phyloP scores from a whole-genome alignment of 2,888 invertebrate genomes.

The Diaperis boleti region DNA sequence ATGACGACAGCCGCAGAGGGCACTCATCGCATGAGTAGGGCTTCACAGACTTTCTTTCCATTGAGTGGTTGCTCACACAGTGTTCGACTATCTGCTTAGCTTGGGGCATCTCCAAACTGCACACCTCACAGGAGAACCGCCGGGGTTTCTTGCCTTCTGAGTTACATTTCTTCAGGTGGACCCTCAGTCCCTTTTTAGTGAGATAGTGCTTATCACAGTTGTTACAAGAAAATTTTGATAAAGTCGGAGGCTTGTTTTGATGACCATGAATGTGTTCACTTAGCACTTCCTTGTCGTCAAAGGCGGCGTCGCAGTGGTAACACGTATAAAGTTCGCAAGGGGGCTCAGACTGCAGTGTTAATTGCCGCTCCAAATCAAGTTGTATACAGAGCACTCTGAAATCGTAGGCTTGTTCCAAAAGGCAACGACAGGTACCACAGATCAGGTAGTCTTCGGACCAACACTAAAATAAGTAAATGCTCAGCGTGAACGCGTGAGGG shows the following conservation, averaged over 20 bases:
- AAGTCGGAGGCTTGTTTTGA: background rate
- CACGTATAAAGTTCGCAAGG: slow-evolving; percentile 1
- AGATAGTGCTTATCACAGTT: slow-evolving; percentile 48
- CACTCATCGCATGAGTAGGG: slow-evolving; percentile 57
- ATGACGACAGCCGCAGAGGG: slow-evolving; percentile 52
- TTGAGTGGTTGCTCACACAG: slow-evolving; percentile 49
- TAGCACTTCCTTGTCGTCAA: slow-evolving; percentile 5
- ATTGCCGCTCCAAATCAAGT: slow-evolving; percentile 1
- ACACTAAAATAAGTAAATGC: slow-evolving; percentile 8
- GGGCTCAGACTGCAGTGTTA: background rate
- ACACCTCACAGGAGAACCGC: slow-evolving; percentile 53
- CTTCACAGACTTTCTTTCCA: slow-evolving; percentile 52
- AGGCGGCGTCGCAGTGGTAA: slow-evolving; percentile 5
- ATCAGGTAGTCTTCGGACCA: slow-evolving; percentile 23
- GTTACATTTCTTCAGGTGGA: slow-evolving; percentile 46
- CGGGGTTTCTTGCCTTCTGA: background rate
- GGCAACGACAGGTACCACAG: background rate
- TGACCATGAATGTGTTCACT: slow-evolving; percentile 14
- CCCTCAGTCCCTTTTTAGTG: slow-evolving; percentile 49
- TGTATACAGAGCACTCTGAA: slow-evolving; percentile 17
- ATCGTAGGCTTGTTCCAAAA: slow-evolving; percentile 4
- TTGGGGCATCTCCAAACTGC: slow-evolving; percentile 49
- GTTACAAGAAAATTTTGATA: slow-evolving; percentile 38
- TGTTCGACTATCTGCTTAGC: slow-evolving; percentile 54
- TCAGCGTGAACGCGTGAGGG: background rate